phyloP scores from a whole-genome alignment of 2,797 vertebrate species.

The Erethizon dorsatum region DNA sequence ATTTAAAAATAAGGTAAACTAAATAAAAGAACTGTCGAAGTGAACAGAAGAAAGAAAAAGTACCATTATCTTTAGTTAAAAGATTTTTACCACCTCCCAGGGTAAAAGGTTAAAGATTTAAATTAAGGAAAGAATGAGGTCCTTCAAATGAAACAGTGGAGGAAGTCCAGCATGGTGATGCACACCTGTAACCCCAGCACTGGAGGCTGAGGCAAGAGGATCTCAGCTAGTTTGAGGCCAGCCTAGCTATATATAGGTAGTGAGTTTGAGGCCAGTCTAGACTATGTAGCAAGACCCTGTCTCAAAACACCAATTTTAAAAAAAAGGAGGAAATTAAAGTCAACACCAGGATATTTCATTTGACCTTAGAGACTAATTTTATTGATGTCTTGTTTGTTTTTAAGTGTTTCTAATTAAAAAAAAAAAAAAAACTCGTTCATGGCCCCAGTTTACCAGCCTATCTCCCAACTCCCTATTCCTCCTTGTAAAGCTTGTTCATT shows the following conservation, averaged over 20 bases:
- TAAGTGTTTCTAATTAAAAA: not conserved
- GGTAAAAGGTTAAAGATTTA: constrained; percentile 37
- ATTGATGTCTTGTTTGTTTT: constrained; percentile 59
- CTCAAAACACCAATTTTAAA: not conserved
- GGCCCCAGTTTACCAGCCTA: not conserved
- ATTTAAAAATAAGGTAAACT: constrained; percentile 74
- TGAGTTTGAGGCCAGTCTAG: not conserved
- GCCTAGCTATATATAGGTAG: not conserved
- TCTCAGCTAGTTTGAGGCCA: not conserved
- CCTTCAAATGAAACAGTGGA: not conserved
- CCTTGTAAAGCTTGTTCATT: not conserved
- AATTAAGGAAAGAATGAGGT: constrained; percentile 6
- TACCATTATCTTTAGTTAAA: not conserved
- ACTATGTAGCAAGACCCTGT: not conserved
- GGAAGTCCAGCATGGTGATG: not conserved
- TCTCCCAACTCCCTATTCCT: not conserved
- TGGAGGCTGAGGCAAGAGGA: not conserved
- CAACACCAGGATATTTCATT: constrained; percentile 25
- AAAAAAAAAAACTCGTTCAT: constrained; percentile 3
- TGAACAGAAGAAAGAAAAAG: not conserved
- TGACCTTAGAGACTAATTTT: constrained; percentile 60
- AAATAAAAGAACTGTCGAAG: constrained; percentile 60
- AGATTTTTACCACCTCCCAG: not conserved
- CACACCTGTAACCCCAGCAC: not conserved
- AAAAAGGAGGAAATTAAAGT: constrained; percentile 15